phyloP scores from a whole-genome alignment of 2,888 invertebrate species.

The Seira ritae region DNA sequence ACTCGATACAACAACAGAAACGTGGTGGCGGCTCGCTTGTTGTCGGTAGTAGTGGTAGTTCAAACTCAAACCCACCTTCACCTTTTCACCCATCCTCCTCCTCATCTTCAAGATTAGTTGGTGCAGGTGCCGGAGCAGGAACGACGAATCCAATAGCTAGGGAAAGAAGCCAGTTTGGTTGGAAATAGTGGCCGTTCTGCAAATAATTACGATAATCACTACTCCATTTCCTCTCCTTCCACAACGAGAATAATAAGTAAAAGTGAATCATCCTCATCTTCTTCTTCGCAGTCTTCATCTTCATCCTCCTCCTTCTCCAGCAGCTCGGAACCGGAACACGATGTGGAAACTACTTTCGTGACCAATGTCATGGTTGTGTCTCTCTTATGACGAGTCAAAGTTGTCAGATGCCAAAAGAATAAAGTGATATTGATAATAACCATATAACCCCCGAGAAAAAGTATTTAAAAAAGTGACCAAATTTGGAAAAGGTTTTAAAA shows the following conservation, averaged over 20 bases:
- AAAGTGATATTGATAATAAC: too few species aligned
- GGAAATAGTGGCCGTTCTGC: constrained; percentile 45
- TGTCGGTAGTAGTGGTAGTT: neutral
- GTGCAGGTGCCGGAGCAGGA: too few species aligned
- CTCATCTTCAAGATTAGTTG: neutral
- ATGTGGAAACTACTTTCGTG: constrained; percentile 52
- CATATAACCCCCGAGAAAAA: neutral
- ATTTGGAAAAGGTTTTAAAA: neutral
- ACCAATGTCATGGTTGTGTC: constrained; percentile 60
- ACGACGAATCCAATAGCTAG: neutral
- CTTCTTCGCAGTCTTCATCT: neutral
- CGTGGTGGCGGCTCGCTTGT: too few species aligned
- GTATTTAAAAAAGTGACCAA: neutral
- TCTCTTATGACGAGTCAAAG: constrained; percentile 29
- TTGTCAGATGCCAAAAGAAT: neutral
- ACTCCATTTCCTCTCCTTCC: constrained; percentile 15
- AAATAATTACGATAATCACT: constrained; percentile 32
- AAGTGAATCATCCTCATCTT: neutral
- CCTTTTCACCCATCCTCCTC: neutral
- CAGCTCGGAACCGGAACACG: constrained; percentile 14
- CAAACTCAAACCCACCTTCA: constrained; percentile 17
- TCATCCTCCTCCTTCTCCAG: neutral
- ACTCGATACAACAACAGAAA: constrained; percentile 22
- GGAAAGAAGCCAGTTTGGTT: constrained; percentile 52
- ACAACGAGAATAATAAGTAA: constrained; percentile 5